These are phyloP conservation scores for Lycocorax pyrrhopterus DNA, from an alignment of 2,113 vertebrate genomes.

Conservation along the genomic window DNA sequence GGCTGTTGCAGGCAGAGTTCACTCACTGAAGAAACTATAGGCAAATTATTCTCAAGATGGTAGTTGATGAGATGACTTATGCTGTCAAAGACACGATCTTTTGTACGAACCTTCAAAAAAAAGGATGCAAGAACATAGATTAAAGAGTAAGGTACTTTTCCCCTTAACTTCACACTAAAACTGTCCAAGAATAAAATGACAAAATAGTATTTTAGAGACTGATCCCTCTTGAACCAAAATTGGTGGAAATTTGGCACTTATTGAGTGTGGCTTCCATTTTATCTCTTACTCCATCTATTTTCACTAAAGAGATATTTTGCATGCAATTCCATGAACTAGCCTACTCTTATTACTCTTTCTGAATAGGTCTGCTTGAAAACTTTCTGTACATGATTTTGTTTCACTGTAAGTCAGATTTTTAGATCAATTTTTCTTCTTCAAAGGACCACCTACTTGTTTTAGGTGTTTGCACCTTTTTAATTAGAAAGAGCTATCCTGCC, in stretches of 20 bases:
- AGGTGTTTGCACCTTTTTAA: background rate
- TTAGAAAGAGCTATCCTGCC: background rate
- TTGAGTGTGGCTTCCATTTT: background rate
- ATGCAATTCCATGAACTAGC: background rate
- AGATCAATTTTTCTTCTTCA: background rate
- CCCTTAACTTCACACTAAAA: background rate
- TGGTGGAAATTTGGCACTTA: background rate
- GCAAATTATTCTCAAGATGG: conserved; percentile 93
- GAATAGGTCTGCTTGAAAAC: background rate
- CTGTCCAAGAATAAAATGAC: background rate
- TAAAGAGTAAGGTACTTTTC: background rate
- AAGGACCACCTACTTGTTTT: background rate
- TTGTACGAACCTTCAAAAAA: conserved; percentile 88
- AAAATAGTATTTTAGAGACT: background rate
- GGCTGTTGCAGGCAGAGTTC: conserved; percentile 96
- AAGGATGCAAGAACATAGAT: background rate
- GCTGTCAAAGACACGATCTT: conserved; percentile 96
- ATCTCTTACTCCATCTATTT: background rate
- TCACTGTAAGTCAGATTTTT: background rate
- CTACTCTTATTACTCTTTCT: background rate
- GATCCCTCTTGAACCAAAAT: background rate
- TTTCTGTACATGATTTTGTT: background rate
- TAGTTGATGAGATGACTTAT: conserved; percentile 96
- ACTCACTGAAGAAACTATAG: conserved; percentile 93
- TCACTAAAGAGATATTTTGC: background rate